Evolutionary conservation across 2,888 invertebrate genomes (phyloP).

Genomic region (Yponomeuta sedellus): DNA sequence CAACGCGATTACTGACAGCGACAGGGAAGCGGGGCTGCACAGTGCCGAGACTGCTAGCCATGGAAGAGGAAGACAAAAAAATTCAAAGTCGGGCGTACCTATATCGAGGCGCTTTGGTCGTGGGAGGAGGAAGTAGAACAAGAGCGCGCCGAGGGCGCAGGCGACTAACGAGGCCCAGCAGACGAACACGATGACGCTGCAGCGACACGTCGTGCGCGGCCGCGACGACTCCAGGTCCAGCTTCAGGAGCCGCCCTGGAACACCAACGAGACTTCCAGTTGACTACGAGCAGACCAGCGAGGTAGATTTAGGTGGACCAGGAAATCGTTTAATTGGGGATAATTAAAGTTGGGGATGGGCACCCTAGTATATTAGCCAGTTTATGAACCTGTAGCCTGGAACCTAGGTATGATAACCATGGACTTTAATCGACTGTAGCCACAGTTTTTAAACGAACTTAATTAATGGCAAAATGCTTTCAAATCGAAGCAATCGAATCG

Average conservation of each 20-base stretch:
- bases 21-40: background rate
- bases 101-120: constrained; percentile 44
- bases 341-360: no score
- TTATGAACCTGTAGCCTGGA: background rate
- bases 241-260: constrained; percentile 63
- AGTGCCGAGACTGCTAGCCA: background rate
- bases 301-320: no score
- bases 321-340: no score
- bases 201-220: constrained; percentile 47
- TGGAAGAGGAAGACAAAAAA: background rate
- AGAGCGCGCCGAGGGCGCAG: constrained; percentile 40
- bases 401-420: no score
- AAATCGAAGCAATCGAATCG: no score
- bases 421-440: no score
- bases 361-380: background rate
- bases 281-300: background rate
- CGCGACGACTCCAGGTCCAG: constrained; percentile 55
- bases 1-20: background rate
- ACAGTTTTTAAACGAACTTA: no score
- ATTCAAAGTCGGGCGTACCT: constrained; percentile 38
- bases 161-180: constrained; percentile 61
- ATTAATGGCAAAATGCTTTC: no score
- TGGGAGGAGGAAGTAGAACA: constrained; percentile 42
- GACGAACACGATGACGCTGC: constrained; percentile 63
- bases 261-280: constrained; percentile 24